These are phyloP conservation scores for Periplaneta americana DNA, from an alignment of 1,140 invertebrate species.

Conservation along the genomic window DNA sequence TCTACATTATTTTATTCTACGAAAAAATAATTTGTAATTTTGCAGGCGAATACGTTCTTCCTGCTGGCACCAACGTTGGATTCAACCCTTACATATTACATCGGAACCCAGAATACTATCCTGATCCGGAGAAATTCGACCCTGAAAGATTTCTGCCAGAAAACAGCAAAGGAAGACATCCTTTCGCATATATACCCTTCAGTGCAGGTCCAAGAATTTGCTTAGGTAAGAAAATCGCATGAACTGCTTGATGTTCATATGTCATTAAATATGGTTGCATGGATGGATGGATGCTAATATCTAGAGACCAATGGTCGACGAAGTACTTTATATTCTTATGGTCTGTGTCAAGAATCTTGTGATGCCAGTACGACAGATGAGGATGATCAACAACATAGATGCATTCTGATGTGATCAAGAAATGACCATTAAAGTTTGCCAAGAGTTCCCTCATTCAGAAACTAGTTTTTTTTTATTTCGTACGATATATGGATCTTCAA, in stretches of 20 bases:
- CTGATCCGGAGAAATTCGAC: slow-evolving; percentile 44
- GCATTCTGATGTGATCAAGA: too few relatives aligned
- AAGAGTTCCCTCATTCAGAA: too few relatives aligned
- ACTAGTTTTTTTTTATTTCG: too few relatives aligned
- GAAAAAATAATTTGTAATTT: not conserved
- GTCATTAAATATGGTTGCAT: not conserved
- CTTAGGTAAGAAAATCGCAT: slow-evolving; percentile 34
- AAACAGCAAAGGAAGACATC: slow-evolving; percentile 21
- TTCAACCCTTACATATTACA: slow-evolving; percentile 17
- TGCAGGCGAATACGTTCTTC: slow-evolving; percentile 4
- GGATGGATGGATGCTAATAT: not conserved
- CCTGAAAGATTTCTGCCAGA: slow-evolving; percentile 30
- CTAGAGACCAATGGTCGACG: not conserved
- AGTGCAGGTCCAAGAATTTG: slow-evolving; percentile 35
- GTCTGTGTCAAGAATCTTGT: too few relatives aligned
- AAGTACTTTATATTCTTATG: too few relatives aligned
- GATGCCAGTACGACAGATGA: too few relatives aligned
- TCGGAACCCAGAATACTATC: slow-evolving; percentile 36
- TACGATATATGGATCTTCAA: too few relatives aligned
- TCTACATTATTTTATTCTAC: too few relatives aligned
- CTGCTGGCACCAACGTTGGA: not conserved
- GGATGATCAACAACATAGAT: too few relatives aligned
- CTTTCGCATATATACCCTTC: slow-evolving; percentile 26
- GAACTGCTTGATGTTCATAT: too few relatives aligned
- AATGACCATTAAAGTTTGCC: too few relatives aligned